phyloP scores from a whole-genome alignment of 2,888 invertebrate species.

The Latrodectus hesperus region DNA sequence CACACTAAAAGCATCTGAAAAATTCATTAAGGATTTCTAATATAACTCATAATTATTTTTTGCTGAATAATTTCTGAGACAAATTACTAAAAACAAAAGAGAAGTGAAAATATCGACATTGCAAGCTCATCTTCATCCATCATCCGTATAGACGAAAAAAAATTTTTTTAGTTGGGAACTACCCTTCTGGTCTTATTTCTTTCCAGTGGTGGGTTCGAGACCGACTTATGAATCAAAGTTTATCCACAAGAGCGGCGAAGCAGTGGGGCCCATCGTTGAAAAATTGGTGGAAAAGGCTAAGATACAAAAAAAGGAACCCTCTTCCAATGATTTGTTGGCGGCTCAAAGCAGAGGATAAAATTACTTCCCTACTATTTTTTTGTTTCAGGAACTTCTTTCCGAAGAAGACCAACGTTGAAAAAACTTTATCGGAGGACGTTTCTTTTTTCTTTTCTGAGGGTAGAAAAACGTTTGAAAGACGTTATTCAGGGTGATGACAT shows the following conservation, averaged over 20 bases:
- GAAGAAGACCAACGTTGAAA: neutral
- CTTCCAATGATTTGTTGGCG: neutral
- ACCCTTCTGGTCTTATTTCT: too few species aligned
- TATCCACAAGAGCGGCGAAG: neutral
- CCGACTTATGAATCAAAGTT: too few species aligned
- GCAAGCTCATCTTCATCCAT: too few species aligned
- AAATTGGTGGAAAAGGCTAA: neutral
- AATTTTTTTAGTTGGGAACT: too few species aligned
- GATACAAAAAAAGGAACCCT: neutral
- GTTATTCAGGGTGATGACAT: slow-evolving; percentile 37
- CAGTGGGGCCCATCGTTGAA: neutral
- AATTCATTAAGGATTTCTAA: too few species aligned
- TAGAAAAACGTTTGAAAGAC: slow-evolving; percentile 13
- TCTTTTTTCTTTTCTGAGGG: neutral
- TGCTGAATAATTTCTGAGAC: too few species aligned
- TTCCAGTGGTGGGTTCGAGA: too few species aligned
- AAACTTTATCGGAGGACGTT: neutral
- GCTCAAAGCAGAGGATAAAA: neutral
- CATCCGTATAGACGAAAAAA: too few species aligned
- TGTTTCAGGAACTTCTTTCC: neutral
- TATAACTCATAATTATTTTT: too few species aligned
- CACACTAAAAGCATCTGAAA: too few species aligned
- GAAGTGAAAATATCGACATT: too few species aligned
- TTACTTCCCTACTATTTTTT: neutral
- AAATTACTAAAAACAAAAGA: too few species aligned